Conservation (phyloP, 1,140 invertebrate genomes). For the Argopecten irradians region DNA sequence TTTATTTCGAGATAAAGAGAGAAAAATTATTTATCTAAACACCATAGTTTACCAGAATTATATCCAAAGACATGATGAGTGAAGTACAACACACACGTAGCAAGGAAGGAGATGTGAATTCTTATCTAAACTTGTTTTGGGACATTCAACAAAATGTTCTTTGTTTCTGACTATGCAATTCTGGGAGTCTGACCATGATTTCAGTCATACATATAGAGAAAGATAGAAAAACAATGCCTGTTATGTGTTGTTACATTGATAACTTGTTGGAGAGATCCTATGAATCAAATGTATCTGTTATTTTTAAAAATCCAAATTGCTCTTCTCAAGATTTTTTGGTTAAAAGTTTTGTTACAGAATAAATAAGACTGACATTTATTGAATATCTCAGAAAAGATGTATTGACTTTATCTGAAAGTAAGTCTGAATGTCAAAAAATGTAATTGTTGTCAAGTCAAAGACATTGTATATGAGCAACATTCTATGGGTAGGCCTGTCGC, state of each 20-base stretch:
- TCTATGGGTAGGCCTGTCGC: no score
- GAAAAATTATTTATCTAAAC: background rate
- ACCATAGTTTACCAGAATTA: background rate
- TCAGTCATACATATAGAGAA: background rate
- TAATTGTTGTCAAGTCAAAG: background rate
- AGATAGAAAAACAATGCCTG: background rate
- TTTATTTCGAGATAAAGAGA: background rate
- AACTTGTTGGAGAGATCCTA: background rate
- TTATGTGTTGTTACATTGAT: background rate
- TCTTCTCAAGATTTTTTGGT: background rate
- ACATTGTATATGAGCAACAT: no score
- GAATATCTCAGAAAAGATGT: background rate
- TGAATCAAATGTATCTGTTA: background rate
- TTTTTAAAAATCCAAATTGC: background rate
- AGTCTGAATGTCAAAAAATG: background rate
- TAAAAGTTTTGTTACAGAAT: background rate
- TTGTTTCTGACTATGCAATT: background rate
- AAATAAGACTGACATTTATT: background rate
- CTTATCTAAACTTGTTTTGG: background rate
- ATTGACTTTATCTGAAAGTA: background rate
- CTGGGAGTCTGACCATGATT: slow-evolving; percentile 8
- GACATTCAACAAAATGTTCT: background rate
- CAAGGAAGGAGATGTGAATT: background rate
- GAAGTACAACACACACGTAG: background rate
- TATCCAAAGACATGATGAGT: background rate